A percentile compares a stretch with the other conserved stretches of the same genome.
Conservation (phyloP, 2,113 vertebrate genomes). For the Marmota monax region DNA sequence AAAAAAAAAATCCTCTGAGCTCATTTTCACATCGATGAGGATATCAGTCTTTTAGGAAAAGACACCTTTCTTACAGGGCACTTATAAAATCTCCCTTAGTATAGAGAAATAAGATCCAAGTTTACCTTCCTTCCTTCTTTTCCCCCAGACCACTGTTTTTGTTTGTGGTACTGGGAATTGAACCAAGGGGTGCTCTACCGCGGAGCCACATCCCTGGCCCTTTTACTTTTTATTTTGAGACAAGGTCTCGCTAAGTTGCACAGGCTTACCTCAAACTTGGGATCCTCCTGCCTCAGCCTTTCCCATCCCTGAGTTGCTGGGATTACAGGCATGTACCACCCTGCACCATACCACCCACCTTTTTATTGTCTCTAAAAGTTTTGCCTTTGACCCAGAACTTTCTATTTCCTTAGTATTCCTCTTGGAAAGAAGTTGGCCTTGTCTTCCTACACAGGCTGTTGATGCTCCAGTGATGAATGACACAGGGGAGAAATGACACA, state of each 20-base stretch:
- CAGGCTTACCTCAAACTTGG: too few species aligned
- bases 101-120: not conserved
- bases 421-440: not conserved
- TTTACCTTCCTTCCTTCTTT: not conserved
- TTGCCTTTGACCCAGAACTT: not conserved
- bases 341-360: not conserved
- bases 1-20: not conserved
- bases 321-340: too few species aligned
- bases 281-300: too few species aligned
- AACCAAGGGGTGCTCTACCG: too few species aligned
- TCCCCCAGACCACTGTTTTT: not conserved
- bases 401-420: not conserved
- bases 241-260: too few species aligned
- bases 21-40: not conserved
- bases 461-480: not conserved
- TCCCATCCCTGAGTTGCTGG: too few species aligned
- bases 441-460: not conserved
- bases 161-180: too few species aligned
- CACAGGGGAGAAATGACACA: not conserved
- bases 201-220: too few species aligned
- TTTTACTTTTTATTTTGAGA: too few species aligned
- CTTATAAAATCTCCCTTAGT: conserved; percentile 33
- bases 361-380: not conserved
- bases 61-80: not conserved
- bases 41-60: not conserved